These are phyloP conservation scores for Brachionus asplanchnoidis DNA, from an alignment of 1,140 invertebrate species.

Conservation along the genomic window DNA sequence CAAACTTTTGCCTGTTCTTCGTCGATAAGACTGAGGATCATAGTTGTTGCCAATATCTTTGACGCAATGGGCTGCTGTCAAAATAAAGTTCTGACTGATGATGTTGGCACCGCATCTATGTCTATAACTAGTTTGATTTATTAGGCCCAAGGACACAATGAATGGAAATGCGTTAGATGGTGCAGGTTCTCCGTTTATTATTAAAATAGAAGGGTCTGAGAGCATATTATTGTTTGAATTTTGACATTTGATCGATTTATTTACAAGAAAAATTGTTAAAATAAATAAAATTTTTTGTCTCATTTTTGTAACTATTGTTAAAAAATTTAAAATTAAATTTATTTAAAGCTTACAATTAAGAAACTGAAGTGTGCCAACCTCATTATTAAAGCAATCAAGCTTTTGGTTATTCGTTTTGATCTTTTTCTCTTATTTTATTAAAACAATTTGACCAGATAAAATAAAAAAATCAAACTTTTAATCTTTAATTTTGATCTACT, in stretches of 20 bases:
- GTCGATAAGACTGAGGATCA: neutral
- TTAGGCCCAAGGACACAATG: neutral
- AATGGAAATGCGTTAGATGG: neutral
- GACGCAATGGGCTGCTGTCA: neutral
- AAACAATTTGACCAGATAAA: no score
- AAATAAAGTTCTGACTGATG: neutral
- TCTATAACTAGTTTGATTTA: neutral
- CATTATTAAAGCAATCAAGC: no score
- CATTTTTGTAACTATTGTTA: neutral
- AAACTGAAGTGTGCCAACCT: no score
- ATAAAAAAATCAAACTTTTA: no score
- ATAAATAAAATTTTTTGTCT: neutral
- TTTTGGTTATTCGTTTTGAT: no score
- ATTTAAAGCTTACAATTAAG: neutral
- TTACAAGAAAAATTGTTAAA: neutral
- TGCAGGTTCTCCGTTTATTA: neutral
- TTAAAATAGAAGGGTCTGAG: neutral
- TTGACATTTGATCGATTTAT: neutral
- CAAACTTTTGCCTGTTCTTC: neutral
- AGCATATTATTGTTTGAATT: neutral
- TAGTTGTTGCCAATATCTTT: neutral
- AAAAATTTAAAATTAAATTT: neutral
- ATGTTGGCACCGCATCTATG: neutral
- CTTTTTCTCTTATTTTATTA: no score
- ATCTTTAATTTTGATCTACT: no score